Evolutionary conservation across 2,888 invertebrate species (phyloP).

Genomic region (Acanthosoma haemorrhoidale): DNA sequence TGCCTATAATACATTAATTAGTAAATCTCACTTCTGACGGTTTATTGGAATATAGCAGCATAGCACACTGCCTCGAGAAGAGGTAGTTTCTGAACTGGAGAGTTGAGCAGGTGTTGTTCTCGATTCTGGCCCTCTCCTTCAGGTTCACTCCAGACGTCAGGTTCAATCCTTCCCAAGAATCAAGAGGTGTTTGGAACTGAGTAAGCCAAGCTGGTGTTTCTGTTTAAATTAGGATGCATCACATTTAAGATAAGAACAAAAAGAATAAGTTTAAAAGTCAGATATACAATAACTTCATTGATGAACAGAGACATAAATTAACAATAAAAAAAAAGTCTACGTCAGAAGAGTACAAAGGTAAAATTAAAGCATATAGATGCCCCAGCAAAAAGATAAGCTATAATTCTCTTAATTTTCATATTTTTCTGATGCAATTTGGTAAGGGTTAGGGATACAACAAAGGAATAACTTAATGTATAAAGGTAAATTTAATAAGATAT

Average conservation of each 20-base stretch:
- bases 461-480: neutral
- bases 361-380: no score
- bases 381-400: no score
- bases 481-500: neutral
- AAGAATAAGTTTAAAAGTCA: neutral
- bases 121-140: conserved; percentile 51
- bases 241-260: neutral
- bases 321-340: no score
- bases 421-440: neutral
- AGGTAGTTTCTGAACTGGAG: conserved; percentile 90
- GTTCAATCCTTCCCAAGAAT: conserved; percentile 77
- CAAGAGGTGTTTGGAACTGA: conserved; percentile 71
- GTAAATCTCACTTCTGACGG: conserved; percentile 68
- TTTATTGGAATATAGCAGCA: conserved; percentile 65
- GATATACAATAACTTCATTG: no score
- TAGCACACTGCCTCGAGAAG: conserved; percentile 85
- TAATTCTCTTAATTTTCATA: neutral
- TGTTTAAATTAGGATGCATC: conserved; percentile 43
- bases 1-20: neutral
- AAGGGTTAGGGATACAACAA: neutral
- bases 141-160: conserved; percentile 57
- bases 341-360: no score
- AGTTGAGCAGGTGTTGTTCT: conserved; percentile 54
- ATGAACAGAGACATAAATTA: no score
- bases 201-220: conserved; percentile 81